Conservation (phyloP, 1,140 invertebrate genomes). For the Drosophila lini region DNA sequence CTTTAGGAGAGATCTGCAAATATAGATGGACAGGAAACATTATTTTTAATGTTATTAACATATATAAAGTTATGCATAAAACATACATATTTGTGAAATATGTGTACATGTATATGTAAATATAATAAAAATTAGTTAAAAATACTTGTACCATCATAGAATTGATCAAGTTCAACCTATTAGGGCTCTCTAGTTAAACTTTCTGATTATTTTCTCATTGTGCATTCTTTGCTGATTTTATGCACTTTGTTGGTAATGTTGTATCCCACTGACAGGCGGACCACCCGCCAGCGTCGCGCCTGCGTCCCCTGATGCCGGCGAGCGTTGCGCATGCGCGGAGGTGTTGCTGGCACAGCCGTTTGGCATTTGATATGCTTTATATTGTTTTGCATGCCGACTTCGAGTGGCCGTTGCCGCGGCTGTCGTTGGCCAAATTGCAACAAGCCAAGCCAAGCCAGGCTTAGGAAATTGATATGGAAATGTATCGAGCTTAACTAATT, state of each 20-base stretch:
- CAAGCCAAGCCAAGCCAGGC: constrained; percentile 29
- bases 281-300: constrained; percentile 45
- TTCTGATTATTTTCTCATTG: constrained; percentile 1
- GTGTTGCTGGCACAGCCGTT: constrained; percentile 49
- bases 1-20: no score
- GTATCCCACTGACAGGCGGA: constrained; percentile 29
- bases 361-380: constrained; percentile 71
- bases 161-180: no score
- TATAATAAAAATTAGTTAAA: no score
- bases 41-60: not conserved
- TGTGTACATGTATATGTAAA: no score
- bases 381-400: constrained; percentile 56
- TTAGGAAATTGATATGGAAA: constrained; percentile 57
- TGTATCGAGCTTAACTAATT: constrained; percentile 50
- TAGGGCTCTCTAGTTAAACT: no score
- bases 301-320: constrained; percentile 13
- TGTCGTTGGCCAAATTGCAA: constrained; percentile 50
- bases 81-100: no score
- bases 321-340: constrained; percentile 68
- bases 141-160: no score
- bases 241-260: constrained; percentile 4
- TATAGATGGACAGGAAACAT: not conserved
- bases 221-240: constrained; percentile 8
- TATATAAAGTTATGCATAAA: no score
- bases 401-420: constrained; percentile 23